Evolutionary conservation across 64 coral and sea anemone genomes (phyloP), one percentile per base, ranked within the genome.

Genomic region (Anthopleura sola): DNA sequence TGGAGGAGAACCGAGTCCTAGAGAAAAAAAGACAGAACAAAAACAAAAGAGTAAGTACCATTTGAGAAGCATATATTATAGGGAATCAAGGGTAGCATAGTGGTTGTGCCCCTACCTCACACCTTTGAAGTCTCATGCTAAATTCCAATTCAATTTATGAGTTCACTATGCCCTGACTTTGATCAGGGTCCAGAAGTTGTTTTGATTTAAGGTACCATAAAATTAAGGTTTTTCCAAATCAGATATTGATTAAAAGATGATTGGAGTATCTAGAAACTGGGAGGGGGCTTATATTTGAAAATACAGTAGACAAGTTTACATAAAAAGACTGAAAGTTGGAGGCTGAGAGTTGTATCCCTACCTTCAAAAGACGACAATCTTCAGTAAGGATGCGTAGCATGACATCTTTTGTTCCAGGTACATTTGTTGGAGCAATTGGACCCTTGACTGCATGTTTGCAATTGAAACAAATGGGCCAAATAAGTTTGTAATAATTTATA

Each of bases 331-430:
- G 17, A 17, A 56, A 11, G 60, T 66, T 3, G 0, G 7, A 23
- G 20, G n/a, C n/a, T n/a, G n/a, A n/a, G n/a, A 24, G 3, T 66
- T 34, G 13, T 23, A 33, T 71, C 14, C 75, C 33, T 62, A 94
- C 87, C 81, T 90, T 88, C 39, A 95, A 60, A 15, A 85, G 93
- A 38, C 90, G 64, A 75, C 97, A 99, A 16, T 99, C 93, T 83
- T 99, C 93, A 82, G 97, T 92, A 39, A 99, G 66, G 17, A 99
- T 58, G 47, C 87, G 91, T 39, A 99, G 75, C 15, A 33, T 66
- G 11, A 91, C 47, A 13, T 85, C 83, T 34, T 83, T 49, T 4
- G 14, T 5, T 2, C 36, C 76, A 47, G 76, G 66, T 71, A 32
- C 3, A 71, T 20, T 32, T 71, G 66, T 8, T 15, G 28, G 13